A percentile compares a stretch with the other conserved stretches of the same genome.
phyloP scores from a whole-genome alignment of 2,888 invertebrate genomes.

The Spisula subtruncata region DNA sequence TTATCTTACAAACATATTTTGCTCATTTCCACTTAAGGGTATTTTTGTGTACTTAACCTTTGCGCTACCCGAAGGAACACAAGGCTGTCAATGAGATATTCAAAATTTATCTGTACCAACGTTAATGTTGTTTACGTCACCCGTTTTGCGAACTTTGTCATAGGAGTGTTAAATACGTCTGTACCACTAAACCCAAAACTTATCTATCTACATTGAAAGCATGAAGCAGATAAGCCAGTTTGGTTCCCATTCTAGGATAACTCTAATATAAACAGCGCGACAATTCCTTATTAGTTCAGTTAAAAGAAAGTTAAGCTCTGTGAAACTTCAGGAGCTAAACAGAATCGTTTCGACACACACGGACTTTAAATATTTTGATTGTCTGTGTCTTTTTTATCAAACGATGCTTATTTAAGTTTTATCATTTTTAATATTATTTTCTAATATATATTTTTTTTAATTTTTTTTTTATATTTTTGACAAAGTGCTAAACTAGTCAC shows the following conservation, averaged over 20 bases:
- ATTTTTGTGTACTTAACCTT: conserved; percentile 1
- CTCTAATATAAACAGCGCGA: not conserved
- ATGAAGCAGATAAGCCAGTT: too few relatives aligned
- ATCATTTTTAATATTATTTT: not conserved
- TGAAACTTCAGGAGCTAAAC: not conserved
- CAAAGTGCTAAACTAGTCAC: not conserved
- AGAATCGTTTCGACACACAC: not conserved
- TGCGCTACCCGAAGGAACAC: not conserved
- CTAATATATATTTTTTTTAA: not conserved
- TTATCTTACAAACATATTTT: not conserved
- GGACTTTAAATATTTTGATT: not conserved
- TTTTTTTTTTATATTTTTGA: not conserved
- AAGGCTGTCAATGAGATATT: not conserved
- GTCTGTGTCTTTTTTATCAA: not conserved
- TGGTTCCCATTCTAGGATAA: too few relatives aligned
- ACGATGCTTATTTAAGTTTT: not conserved
- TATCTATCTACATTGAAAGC: too few relatives aligned
- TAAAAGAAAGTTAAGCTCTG: not conserved
- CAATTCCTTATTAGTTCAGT: not conserved
- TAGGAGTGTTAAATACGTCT: not conserved
- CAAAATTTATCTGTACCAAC: not conserved
- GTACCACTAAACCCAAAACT: too few relatives aligned
- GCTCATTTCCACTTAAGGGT: not conserved
- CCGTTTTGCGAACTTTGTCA: not conserved
- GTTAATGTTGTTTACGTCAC: conserved; percentile 7